Percentiles rank a stretch among this genome's conserved stretches.
Conservation (phyloP, 2,113 vertebrate species). For the Daphoenositta chrysoptera region DNA sequence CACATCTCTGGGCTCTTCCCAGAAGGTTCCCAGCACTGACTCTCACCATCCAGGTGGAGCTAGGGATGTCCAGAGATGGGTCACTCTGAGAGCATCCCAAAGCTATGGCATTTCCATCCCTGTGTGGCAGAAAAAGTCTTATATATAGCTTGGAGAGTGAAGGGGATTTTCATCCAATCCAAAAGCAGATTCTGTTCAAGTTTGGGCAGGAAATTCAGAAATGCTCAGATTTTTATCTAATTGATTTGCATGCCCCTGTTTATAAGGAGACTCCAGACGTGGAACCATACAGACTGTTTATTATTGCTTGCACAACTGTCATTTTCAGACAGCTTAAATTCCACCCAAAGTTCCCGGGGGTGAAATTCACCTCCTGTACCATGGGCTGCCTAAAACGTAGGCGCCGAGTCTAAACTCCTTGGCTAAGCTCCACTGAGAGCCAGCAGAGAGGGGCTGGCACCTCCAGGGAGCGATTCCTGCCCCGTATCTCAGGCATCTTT, state of each 20-base stretch:
- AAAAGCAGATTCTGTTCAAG: conserved; percentile 37
- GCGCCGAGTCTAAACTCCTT: background rate
- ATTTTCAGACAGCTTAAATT: conserved; percentile 48
- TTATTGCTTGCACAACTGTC: conserved; percentile 58
- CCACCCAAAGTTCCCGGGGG: conserved; percentile 7
- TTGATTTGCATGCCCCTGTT: conserved; percentile 56
- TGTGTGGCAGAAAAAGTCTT: background rate
- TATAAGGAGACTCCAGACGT: conserved; percentile 23
- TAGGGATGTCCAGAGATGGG: background rate
- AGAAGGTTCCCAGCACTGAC: background rate
- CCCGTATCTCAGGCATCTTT: background rate
- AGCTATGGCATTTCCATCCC: background rate
- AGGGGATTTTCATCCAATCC: background rate
- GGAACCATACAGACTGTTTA: conserved; percentile 34
- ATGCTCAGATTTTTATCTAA: conserved; percentile 58
- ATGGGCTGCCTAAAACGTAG: background rate
- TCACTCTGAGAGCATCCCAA: background rate
- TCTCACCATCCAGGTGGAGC: background rate
- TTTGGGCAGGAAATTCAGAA: conserved; percentile 47
- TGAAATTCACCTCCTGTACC: conserved; percentile 19
- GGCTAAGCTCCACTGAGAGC: conserved; percentile 10
- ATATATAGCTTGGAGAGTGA: background rate
- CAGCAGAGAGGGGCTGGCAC: conserved; percentile 14
- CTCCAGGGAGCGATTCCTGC: background rate
- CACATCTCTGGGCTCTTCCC: background rate